Percentiles rank a stretch among this genome's conserved stretches.
Evolutionary conservation across 2,888 invertebrate species (phyloP).

Genomic region (Megamerina dolium): DNA sequence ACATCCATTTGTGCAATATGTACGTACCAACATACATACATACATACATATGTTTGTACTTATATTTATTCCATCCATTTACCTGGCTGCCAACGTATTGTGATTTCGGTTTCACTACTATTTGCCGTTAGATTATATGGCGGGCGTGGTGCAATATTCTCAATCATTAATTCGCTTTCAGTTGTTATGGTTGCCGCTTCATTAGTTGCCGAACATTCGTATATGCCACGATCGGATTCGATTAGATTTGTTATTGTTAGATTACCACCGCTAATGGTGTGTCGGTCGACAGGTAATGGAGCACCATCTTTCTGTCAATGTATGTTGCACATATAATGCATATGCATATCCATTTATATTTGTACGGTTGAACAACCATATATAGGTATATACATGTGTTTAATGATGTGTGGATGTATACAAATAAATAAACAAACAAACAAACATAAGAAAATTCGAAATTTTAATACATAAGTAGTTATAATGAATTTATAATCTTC

Average conservation of each 20-base stretch:
- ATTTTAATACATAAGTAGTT: too few species aligned
- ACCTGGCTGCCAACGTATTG: conserved; percentile 75
- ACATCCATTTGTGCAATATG: too few species aligned
- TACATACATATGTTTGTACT: neutral
- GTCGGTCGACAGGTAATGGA: conserved; percentile 62
- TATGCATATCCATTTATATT: too few species aligned
- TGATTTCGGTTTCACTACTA: conserved; percentile 64
- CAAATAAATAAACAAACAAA: too few species aligned
- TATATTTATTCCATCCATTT: too few species aligned
- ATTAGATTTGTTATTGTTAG: conserved; percentile 75
- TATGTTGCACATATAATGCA: neutral
- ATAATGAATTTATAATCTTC: too few species aligned
- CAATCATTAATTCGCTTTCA: conserved; percentile 74
- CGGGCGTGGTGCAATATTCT: conserved; percentile 84
- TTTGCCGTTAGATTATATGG: conserved; percentile 80
- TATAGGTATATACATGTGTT: too few species aligned
- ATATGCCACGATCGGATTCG: conserved; percentile 81
- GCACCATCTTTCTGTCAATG: conserved; percentile 69
- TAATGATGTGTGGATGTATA: too few species aligned
- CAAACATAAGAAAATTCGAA: too few species aligned
- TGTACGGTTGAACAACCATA: too few species aligned
- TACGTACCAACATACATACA: too few species aligned
- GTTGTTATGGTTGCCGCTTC: conserved; percentile 79
- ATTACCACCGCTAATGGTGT: conserved; percentile 66
- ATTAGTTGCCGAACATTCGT: conserved; percentile 77